These are phyloP conservation scores for Turritopsis rubra DNA, from an alignment of 30 jellyfish, hydroid and myxozoan species.

Conservation along the genomic window DNA sequence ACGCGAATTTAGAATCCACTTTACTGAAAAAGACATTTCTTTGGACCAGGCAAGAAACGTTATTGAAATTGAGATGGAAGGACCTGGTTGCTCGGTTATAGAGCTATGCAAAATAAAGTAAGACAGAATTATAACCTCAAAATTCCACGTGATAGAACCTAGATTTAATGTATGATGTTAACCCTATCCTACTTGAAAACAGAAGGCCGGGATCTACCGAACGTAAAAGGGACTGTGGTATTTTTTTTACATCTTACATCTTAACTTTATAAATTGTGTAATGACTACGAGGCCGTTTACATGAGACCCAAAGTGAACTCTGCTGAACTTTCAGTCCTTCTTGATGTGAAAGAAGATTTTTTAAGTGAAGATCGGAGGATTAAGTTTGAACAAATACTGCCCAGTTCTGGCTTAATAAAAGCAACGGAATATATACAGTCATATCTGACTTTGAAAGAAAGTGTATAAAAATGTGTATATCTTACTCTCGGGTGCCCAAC, in stretches of 20 bases:
- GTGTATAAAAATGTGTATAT: neutral
- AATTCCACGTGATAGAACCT: slow-evolving; percentile 34
- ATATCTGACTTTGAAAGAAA: neutral
- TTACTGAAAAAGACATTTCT: slow-evolving; percentile 33
- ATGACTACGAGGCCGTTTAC: neutral
- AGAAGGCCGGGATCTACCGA: slow-evolving; percentile 29
- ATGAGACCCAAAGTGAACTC: neutral
- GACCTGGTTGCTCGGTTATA: slow-evolving; percentile 40
- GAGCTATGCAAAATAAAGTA: slow-evolving; percentile 41
- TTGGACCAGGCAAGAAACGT: slow-evolving; percentile 23
- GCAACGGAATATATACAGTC: neutral
- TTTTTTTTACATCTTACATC: neutral
- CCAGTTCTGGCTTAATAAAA: neutral
- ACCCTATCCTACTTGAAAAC: slow-evolving; percentile 33
- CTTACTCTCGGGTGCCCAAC: neutral
- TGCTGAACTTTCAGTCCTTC: neutral
- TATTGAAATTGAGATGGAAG: slow-evolving; percentile 39
- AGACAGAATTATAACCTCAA: slow-evolving; percentile 27
- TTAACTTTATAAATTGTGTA: neutral
- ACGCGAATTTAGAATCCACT: slow-evolving; percentile 27
- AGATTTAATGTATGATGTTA: slow-evolving; percentile 36
- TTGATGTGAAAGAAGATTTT: neutral
- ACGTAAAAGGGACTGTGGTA: slow-evolving; percentile 8
- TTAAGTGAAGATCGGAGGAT: neutral
- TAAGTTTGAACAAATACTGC: neutral